phyloP scores from a whole-genome alignment of 2,888 invertebrate species.

The Amaurobius ferox region DNA sequence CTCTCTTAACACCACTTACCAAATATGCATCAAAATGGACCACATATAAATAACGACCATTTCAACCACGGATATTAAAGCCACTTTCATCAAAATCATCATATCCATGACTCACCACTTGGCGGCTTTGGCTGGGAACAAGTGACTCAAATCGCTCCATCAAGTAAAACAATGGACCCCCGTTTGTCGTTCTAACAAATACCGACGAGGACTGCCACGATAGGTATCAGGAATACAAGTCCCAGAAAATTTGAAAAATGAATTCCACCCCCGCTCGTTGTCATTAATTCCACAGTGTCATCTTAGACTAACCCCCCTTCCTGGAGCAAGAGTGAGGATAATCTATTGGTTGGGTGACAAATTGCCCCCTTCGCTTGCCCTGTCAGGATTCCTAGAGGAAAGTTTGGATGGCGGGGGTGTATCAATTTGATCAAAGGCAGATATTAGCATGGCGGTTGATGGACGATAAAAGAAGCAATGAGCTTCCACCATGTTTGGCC shows the following conservation, averaged over 20 bases:
- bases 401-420: conserved; percentile 32
- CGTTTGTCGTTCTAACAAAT: conserved; percentile 45
- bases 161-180: conserved; percentile 54
- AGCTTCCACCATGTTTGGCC: conserved; percentile 34
- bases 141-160: conserved; percentile 34
- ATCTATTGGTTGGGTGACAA: conserved; percentile 67
- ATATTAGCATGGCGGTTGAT: conserved; percentile 54
- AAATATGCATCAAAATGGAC: not conserved
- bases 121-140: not conserved
- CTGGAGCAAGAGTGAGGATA: conserved; percentile 51
- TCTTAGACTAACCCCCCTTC: conserved; percentile 29
- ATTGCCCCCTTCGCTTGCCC: conserved; percentile 59
- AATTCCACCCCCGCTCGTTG: conserved; percentile 24
- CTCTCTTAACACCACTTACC: not conserved
- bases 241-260: conserved; percentile 62
- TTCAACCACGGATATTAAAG: not conserved
- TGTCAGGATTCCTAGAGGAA: conserved; percentile 31
- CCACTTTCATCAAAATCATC: conserved; percentile 8
- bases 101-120: not conserved
- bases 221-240: conserved; percentile 49
- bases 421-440: conserved; percentile 52
- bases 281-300: conserved; percentile 61
- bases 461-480: not conserved
- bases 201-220: conserved; percentile 22
- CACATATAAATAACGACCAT: not conserved